Percentiles rank a stretch among this genome's conserved stretches.
phyloP scores from a whole-genome alignment of 2,797 vertebrate species.

The Vireo griseus region DNA sequence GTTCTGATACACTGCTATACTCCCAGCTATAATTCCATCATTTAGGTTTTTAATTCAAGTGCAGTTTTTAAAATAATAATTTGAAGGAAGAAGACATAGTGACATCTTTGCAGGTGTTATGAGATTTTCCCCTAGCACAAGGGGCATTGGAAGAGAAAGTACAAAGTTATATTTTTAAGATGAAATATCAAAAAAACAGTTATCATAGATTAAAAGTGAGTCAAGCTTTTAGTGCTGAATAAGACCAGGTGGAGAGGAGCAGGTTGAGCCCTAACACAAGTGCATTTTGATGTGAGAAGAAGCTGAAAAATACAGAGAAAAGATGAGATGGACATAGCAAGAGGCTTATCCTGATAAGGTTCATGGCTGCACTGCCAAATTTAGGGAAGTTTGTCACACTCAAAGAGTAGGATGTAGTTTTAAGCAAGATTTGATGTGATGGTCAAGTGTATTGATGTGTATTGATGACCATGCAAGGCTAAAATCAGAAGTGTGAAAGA shows the following conservation, averaged over 20 bases:
- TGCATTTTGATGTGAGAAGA: neutral
- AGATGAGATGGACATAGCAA: neutral
- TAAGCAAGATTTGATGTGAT: neutral
- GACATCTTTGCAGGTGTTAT: neutral
- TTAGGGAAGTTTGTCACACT: neutral
- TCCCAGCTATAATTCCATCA: neutral
- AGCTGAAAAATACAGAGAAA: neutral
- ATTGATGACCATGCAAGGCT: accelerated
- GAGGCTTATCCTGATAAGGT: slow-evolving; percentile 6
- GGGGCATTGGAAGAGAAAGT: neutral
- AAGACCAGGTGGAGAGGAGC: neutral
- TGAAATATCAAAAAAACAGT: neutral
- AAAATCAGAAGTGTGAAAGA: neutral
- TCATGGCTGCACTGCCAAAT: slow-evolving; percentile 29
- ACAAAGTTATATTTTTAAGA: neutral
- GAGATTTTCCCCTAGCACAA: neutral
- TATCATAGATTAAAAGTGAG: neutral
- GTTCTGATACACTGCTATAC: neutral
- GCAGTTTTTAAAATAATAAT: neutral
- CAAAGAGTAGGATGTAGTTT: neutral
- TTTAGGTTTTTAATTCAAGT: neutral
- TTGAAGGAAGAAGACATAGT: neutral
- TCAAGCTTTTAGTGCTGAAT: neutral
- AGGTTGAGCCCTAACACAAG: accelerated
- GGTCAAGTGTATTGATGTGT: neutral